Percentiles rank a stretch among this genome's conserved stretches.
phyloP scores from a whole-genome alignment of 1,140 invertebrate species.

The Leptestheria dahalacensis region DNA sequence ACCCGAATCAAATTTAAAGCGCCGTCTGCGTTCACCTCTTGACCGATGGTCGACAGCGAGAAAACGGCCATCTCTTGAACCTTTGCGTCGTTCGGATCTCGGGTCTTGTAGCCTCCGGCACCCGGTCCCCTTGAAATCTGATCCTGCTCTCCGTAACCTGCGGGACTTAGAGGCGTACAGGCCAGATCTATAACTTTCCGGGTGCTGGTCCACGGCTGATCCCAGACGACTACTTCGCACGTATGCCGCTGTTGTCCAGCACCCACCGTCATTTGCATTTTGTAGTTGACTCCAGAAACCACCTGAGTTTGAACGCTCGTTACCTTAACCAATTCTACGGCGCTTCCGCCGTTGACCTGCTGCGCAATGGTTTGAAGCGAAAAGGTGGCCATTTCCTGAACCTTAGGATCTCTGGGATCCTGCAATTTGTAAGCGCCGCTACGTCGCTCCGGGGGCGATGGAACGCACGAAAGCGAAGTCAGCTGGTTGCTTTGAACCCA shows the following conservation, averaged over 20 bases:
- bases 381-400: not conserved
- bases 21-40: not conserved
- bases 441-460: no score
- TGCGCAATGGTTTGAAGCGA: not conserved
- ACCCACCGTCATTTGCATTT: not conserved
- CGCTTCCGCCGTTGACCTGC: not conserved
- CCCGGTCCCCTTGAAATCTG: no score
- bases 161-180: not conserved
- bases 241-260: not conserved
- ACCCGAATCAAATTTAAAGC: not conserved
- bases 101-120: not conserved
- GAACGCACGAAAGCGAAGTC: no score
- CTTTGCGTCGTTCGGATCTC: no score
- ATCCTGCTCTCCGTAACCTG: no score
- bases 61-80: not conserved
- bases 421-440: not conserved
- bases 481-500: not conserved
- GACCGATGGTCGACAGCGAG: not conserved
- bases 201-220: conserved; percentile 10
- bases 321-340: not conserved
- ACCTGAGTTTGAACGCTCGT: conserved; percentile 4
- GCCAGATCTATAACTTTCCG: not conserved
- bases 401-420: not conserved
- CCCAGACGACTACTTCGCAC: conserved; percentile 7
- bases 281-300: conserved; percentile 13